Evolutionary conservation across 1,140 invertebrate species (phyloP), one percentile per base, ranked within the genome.

Genomic region (Megalonaias nervosa): DNA sequence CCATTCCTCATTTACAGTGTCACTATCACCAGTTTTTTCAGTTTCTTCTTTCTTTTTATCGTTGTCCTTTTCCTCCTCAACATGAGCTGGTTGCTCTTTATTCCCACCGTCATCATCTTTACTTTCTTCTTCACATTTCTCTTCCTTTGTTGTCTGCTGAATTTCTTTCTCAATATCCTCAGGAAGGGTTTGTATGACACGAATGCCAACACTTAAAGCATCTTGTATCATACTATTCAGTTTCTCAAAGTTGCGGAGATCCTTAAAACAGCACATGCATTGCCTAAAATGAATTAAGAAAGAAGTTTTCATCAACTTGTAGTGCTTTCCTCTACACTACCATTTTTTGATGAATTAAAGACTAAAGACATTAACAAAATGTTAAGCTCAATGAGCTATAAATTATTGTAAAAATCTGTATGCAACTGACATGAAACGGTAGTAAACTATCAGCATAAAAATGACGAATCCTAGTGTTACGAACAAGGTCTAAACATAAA

Each of bases 231-330:
- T 91, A 85, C 95, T 93, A 90, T 96, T 96, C 85, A 97, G 96
- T 82, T 95, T 93, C 89, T 97, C 96, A 91, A 96, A 96, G 88
- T 97, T 97, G 90, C 96, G 96, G 71, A 93, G 93, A 91, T 97
- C 96, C 79, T 96, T 94, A 90, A 96, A 97, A 91, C 95, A 96
- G 90, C 96, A 97, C 94, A 97, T 96, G 88, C 96, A 98, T 92
- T 97, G 96, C 86, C 95, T 92, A 72, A 31, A 85, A 86, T 62
- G 62, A 79, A 75, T 68, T 77, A 82, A 78, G 75, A 74, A 70
- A 59, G n/a, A 11, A 64, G 57, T 16, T 56, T 17, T 14, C 31
- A 61, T 62, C 23, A 38, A 21, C 59, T 59, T 65, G 17, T 4
- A 60, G 26, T n/a, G 17, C 11, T 61, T 26, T 1, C 15, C 57